phyloP scores from a whole-genome alignment of 1,140 invertebrate species.

The Nasonia giraulti region DNA sequence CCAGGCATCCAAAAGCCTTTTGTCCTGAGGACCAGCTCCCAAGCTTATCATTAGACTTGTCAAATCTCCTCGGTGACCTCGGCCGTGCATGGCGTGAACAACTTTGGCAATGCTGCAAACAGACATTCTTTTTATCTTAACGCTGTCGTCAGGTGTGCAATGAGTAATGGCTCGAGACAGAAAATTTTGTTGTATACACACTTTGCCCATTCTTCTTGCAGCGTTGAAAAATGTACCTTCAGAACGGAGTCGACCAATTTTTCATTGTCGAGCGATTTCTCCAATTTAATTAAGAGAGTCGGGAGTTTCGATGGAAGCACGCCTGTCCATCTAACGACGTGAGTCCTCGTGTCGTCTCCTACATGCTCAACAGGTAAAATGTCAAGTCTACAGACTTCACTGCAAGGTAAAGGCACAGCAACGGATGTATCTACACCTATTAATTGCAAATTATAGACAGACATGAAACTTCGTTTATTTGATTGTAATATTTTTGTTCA shows the following conservation, averaged over 20 bases:
- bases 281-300: slow-evolving; percentile 69
- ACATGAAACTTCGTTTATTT: background rate
- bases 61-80: slow-evolving; percentile 65
- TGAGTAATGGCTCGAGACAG: too few species aligned
- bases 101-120: slow-evolving; percentile 70
- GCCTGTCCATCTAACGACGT: slow-evolving; percentile 69
- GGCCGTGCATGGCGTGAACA: slow-evolving; percentile 66
- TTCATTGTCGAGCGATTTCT: slow-evolving; percentile 72
- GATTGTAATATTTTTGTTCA: background rate
- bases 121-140: slow-evolving; percentile 28
- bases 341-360: slow-evolving; percentile 60
- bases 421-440: slow-evolving; percentile 69
- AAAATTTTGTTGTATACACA: slow-evolving; percentile 54
- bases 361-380: slow-evolving; percentile 67
- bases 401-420: slow-evolving; percentile 70
- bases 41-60: slow-evolving; percentile 70
- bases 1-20: slow-evolving; percentile 70
- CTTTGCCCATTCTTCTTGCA: slow-evolving; percentile 74
- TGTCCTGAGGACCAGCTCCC: slow-evolving; percentile 70
- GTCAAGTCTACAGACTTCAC: slow-evolving; percentile 70
- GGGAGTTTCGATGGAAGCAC: slow-evolving; percentile 70
- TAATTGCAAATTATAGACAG: slow-evolving; percentile 22
- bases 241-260: slow-evolving; percentile 68
- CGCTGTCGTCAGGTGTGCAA: too few species aligned
- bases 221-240: slow-evolving; percentile 68